phyloP scores from a whole-genome alignment of 1,140 invertebrate species.

The Tetragnatha versicolor region DNA sequence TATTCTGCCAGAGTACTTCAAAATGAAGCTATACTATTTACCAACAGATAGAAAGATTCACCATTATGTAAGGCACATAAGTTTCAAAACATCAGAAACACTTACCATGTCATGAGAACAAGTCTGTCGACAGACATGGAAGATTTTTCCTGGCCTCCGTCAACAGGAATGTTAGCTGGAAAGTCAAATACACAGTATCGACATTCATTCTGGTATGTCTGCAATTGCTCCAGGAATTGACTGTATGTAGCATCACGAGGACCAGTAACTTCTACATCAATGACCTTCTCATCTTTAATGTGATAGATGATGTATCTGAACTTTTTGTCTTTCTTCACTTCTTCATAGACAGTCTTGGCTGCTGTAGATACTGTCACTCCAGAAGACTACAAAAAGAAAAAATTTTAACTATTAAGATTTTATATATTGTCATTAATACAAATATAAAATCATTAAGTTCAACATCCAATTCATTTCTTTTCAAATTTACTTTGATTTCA shows the following conservation, averaged over 20 bases:
- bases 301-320: conserved; percentile 95
- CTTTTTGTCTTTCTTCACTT: conserved; percentile 97
- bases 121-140: conserved; percentile 69
- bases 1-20: too few relatives aligned
- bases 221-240: conserved; percentile 87
- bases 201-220: conserved; percentile 82
- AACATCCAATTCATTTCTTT: too few relatives aligned
- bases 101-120: conserved; percentile 95
- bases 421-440: too few relatives aligned
- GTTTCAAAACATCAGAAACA: too few relatives aligned
- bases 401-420: too few relatives aligned
- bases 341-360: conserved; percentile 93
- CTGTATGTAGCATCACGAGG: conserved; percentile 86
- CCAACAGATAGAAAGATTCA: too few relatives aligned
- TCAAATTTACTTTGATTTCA: too few relatives aligned
- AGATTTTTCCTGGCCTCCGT: conserved; percentile 58
- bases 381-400: conserved; percentile 77
- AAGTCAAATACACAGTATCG: conserved; percentile 91
- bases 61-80: too few relatives aligned
- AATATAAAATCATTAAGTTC: too few relatives aligned
- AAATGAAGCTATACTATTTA: too few relatives aligned
- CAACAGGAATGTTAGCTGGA: conserved; percentile 60
- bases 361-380: conserved; percentile 93
- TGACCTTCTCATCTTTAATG: conserved; percentile 88
- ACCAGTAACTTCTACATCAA: conserved; percentile 63